Evolutionary conservation across 2,888 invertebrate species (phyloP), one percentile per base, ranked within the genome.

Genomic region (Lepidonotus clava): DNA sequence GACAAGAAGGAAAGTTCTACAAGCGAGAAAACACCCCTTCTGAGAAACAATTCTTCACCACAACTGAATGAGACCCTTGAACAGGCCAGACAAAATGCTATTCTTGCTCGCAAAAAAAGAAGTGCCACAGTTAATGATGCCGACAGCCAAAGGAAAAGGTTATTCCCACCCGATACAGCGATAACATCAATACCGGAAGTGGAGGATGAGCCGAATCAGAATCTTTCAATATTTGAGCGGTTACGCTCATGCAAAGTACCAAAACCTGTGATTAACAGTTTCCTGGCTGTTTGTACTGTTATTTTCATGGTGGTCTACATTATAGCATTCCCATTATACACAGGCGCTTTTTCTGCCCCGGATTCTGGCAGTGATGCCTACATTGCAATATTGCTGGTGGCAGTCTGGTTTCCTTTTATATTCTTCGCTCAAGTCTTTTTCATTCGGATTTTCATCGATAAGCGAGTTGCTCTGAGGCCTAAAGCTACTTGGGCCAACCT

Each of bases 401-500:
- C 41, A 2, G 21, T 83, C 56, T 83, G 83, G 83, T 46, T 83
- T n/a, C 83, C 83, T 4, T 41, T 56, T 32, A 51, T 83, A 21
- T 83, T 83, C 41, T 83, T 83, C 34, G 51, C n/a, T 28, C 80
- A 38, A 18, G 83, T 83, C 11, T 83, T 83, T 24, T 56, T 83
- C 46, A 34, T 83, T 1, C 41, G 46, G 36, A 21, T 83, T 11
- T 41, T 41, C 14, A 83, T 83, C 4, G 83, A 83, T 34, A 21
- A 14, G 36, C 14, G 83, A 21, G 28, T 83, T 2, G 51, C 56
- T 21, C 56, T 83, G 2, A 51, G n/a, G 46, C 56, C 83, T 28
- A 32, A 32, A 21, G 83, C 83, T 21, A n/a, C 83, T 14, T 83
- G 83, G 83, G 28, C 53, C 28, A 83, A 83, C 83, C 34, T 83